A percentile compares a stretch with the other conserved stretches of the same genome.
Conservation (phyloP, 1,140 invertebrate genomes). For the Armadillidium nasatum region DNA sequence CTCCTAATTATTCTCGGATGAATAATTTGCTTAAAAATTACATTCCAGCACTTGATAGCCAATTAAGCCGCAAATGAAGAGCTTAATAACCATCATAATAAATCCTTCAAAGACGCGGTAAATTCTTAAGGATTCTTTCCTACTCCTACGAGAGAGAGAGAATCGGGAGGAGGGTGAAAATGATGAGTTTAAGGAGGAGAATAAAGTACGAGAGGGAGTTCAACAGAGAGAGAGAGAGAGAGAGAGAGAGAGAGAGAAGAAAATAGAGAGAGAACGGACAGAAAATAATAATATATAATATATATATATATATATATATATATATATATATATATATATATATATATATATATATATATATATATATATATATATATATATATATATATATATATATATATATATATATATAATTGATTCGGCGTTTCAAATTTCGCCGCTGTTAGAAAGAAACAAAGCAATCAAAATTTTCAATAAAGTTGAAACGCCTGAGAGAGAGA, state of each 20-base stretch:
- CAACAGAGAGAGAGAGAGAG: not conserved
- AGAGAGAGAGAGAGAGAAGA: not conserved
- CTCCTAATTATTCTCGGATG: not conserved
- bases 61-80: not conserved
- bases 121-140: not conserved
- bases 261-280: not conserved
- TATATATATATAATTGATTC: no score
- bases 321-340: no score
- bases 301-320: no score
- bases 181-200: no score
- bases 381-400: no score
- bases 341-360: no score
- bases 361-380: no score
- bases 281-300: no score
- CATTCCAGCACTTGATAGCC: not conserved
- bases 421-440: no score
- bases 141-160: not conserved
- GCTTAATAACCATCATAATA: conserved; percentile 1
- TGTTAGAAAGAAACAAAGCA: no score
- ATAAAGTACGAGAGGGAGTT: not conserved
- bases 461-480: no score
- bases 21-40: conserved; percentile 1
- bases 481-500: not conserved
- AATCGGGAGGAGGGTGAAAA: no score
- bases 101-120: not conserved